A percentile compares a stretch with the other conserved stretches of the same genome.
These are phyloP conservation scores for Oligia strigilis DNA, from an alignment of 2,888 invertebrate genomes.

Conservation along the genomic window DNA sequence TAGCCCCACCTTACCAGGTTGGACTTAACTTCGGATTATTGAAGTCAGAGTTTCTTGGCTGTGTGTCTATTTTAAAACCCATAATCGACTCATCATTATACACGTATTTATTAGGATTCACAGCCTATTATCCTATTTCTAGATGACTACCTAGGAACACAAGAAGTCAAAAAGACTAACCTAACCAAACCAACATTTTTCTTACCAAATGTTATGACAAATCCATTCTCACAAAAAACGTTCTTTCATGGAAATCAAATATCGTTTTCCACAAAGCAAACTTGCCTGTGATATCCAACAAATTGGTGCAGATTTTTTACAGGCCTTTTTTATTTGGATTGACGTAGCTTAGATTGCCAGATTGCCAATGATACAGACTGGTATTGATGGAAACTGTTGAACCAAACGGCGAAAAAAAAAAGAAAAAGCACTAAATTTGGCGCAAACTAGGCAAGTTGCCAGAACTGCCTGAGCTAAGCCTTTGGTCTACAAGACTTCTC, in stretches of 20 bases:
- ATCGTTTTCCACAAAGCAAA: neutral
- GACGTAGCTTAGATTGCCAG: slow-evolving; percentile 5
- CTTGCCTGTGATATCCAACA: neutral
- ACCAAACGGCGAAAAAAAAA: slow-evolving; percentile 6
- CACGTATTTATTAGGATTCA: neutral
- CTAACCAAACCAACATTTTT: neutral
- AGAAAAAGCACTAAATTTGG: slow-evolving; percentile 29
- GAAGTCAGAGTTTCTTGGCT: neutral
- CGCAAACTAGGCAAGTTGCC: slow-evolving; percentile 39
- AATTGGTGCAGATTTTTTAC: slow-evolving; percentile 16
- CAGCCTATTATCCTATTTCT: too few relatives aligned
- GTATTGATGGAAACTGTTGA: slow-evolving; percentile 51
- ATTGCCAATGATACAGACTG: slow-evolving; percentile 40
- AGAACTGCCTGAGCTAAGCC: slow-evolving; percentile 28
- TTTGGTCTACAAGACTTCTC: slow-evolving; percentile 31
- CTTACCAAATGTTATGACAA: neutral
- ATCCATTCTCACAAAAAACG: neutral
- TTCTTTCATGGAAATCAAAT: slow-evolving; percentile 7
- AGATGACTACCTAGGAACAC: neutral
- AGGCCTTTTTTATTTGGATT: slow-evolving; percentile 5
- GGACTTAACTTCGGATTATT: neutral
- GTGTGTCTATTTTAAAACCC: neutral
- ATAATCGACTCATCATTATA: neutral
- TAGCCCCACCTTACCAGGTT: too few relatives aligned
- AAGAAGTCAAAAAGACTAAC: neutral